Evolutionary conservation across 2,113 vertebrate species (phyloP), one percentile per base, ranked within the genome.

Genomic region (Delphinapterus leucas): DNA sequence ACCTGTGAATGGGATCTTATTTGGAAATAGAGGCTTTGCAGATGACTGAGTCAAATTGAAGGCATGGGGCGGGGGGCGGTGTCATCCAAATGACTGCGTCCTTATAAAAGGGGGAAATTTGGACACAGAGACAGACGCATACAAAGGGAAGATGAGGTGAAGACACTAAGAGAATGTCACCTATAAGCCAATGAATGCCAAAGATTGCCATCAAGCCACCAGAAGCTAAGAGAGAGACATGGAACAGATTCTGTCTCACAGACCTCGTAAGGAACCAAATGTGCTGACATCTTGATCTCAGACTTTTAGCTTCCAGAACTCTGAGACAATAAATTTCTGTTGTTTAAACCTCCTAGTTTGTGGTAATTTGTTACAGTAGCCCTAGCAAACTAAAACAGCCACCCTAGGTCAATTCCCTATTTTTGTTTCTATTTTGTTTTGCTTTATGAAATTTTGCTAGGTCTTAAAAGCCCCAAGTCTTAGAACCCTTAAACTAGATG

Each of bases 341-440:
- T 55, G 44, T 38, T 67, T 55, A 65, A 73, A 20, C 17, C 21
- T 68, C 55, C 38, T n/a, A 73, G 14, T 68, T 82, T 47, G 28
- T 83, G 33, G 18, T 67, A 9, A 47, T 38, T 74, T 85, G 17
- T 88, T 91, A 73, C 3, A 38, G 44, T 15, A 84, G 11, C 31
- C 12, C 73, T 41, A 70, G 61, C 26, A 77, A 71, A 55, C 14
- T 38, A 83, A 67, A 18, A 36, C 1, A 12, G 63, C 28, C 18
- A 31, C 15, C 12, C 21, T 28, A 49, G 26, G 20, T 36, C 55
- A 92, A 47, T 36, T 31, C 3, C 8, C 20, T 76, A 14, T 13
- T 95, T 81, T 93, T 92, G 44, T 15, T 82, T 80, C 85, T 82
- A 36, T 91, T 76, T 97, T 86, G 12, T 89, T 96, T 96, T 93